Percentiles rank a stretch among this genome's conserved stretches.
Evolutionary conservation across 2,113 vertebrate genomes (phyloP).

Genomic region (Cettia cetti): DNA sequence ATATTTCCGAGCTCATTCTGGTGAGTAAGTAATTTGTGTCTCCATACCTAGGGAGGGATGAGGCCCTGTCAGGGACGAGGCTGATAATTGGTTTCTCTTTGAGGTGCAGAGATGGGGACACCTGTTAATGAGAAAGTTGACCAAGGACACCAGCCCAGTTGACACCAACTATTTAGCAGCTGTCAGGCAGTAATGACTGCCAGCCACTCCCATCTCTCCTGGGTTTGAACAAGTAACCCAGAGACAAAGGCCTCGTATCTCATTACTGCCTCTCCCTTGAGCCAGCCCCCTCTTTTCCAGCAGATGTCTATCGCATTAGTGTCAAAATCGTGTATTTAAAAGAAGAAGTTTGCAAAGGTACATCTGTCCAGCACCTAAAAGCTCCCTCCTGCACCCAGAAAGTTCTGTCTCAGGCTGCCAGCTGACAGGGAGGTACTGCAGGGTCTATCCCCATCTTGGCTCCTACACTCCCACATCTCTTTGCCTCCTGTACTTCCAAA

Average conservation of each 20-base stretch:
- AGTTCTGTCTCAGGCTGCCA: not conserved
- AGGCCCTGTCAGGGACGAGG: not conserved
- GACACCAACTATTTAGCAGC: constrained; percentile 20
- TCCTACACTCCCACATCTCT: not conserved
- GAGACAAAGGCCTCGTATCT: not conserved
- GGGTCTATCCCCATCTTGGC: accelerated
- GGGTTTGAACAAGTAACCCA: not conserved
- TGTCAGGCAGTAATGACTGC: not conserved
- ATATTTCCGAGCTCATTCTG: not conserved
- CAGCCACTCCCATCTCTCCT: not conserved
- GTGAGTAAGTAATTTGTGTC: not conserved
- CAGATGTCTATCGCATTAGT: not conserved
- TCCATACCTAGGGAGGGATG: not conserved
- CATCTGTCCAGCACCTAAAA: not conserved
- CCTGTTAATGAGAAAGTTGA: constrained; percentile 8
- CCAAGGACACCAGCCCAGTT: not conserved
- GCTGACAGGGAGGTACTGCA: not conserved
- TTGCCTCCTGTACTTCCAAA: not conserved
- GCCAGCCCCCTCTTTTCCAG: not conserved
- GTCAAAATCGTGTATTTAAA: not conserved
- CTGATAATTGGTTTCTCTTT: constrained; percentile 10
- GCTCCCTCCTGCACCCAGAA: not conserved
- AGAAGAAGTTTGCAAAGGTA: not conserved
- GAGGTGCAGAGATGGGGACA: not conserved
- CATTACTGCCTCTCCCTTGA: not conserved